phyloP scores from a whole-genome alignment of 1,140 invertebrate genomes.

The Phymorhynchus buccinoides region DNA sequence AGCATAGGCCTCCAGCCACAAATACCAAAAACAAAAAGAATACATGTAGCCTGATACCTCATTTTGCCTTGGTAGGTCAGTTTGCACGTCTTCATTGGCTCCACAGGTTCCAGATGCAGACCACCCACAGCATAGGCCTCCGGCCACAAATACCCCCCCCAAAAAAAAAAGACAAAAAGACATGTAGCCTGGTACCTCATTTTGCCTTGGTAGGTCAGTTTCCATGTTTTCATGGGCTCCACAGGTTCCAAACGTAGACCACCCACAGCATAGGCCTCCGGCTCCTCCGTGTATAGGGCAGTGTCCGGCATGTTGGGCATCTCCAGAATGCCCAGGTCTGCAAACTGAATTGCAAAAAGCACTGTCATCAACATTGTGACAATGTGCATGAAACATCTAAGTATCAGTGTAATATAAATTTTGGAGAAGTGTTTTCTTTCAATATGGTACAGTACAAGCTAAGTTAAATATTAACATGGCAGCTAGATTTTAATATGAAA shows the following conservation, averaged over 20 bases:
- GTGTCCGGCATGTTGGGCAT: conserved; percentile 81
- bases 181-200: no score
- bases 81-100: conserved; percentile 78
- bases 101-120: conserved; percentile 77
- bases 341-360: conserved; percentile 75
- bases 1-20: conserved; percentile 76
- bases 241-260: conserved; percentile 79
- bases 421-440: no score
- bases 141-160: no score
- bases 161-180: no score
- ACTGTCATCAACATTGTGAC: no score
- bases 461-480: no score
- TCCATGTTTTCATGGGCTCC: conserved; percentile 81
- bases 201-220: conserved; percentile 78
- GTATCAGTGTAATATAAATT: no score
- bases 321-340: conserved; percentile 80
- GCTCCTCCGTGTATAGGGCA: conserved; percentile 76
- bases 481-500: no score
- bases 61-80: conserved; percentile 72
- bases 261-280: conserved; percentile 78
- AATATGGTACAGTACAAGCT: no score
- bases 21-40: no score
- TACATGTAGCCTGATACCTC: no score
- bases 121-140: conserved; percentile 79
- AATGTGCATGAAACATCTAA: no score